Conservation (phyloP, 1,140 invertebrate genomes). For the Cydia strobilella region DNA sequence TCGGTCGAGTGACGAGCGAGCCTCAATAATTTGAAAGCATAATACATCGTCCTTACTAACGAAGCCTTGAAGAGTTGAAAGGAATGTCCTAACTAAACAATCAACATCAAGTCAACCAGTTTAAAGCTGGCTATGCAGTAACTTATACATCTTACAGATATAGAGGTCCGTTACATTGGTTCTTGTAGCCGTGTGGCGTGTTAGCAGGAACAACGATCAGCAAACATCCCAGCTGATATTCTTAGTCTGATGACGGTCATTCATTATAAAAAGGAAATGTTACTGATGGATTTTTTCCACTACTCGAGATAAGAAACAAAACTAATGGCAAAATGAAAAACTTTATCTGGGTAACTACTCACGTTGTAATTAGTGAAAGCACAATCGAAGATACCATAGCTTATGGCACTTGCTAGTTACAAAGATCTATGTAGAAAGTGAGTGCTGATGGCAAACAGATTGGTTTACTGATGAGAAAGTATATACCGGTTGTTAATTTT, state of each 20-base stretch:
- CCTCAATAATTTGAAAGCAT: constrained; percentile 9
- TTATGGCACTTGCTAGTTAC: constrained; percentile 2
- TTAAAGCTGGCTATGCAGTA: not conserved
- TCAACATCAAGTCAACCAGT: not conserved
- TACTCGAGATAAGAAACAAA: constrained; percentile 4
- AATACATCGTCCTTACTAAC: constrained; percentile 17
- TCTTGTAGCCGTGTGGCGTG: not conserved
- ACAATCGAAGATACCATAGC: constrained; percentile 8
- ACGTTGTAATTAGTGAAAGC: constrained; percentile 16
- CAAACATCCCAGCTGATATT: constrained; percentile 9
- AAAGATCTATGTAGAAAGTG: constrained; percentile 20
- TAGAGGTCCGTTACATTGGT: not conserved
- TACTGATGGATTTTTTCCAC: constrained; percentile 10
- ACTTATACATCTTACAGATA: not conserved
- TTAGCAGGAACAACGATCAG: not conserved
- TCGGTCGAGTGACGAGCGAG: constrained; percentile 3
- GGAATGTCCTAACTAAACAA: constrained; percentile 24
- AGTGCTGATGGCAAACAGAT: constrained; percentile 11
- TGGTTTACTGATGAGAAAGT: constrained; percentile 30
- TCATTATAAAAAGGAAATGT: not conserved
- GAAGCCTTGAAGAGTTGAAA: constrained; percentile 11
- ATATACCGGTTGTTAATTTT: constrained; percentile 16
- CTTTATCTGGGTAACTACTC: not conserved
- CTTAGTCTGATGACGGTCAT: not conserved
- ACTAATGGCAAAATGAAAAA: constrained; percentile 12